Evolutionary conservation across 2,797 vertebrate species (phyloP), one percentile per base, ranked within the genome.

Genomic region (Vespertilio murinus): DNA sequence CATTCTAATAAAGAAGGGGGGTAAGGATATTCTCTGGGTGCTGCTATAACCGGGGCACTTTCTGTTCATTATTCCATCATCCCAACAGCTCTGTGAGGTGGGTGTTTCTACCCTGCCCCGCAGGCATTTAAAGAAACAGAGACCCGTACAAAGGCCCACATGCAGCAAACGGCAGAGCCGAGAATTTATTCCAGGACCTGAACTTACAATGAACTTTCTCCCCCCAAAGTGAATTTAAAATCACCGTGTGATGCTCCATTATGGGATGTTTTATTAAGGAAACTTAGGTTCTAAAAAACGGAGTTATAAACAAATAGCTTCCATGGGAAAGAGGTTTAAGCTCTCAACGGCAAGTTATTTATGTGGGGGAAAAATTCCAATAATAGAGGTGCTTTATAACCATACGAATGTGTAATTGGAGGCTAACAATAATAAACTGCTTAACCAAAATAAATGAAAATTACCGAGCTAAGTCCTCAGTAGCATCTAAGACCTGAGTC

Each of bases 391-490:
- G 75, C 79, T 93, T 94, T 85, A 47, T 81, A 92, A 93, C 54
- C 11, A 49, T 13, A 20, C 13, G 23, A 92, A 49, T 52, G 25
- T 78, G 25, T 56, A 93, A 74, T 1, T 92, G 56, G 59, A 86
- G 35, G 35, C 64, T 93, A 90, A 92, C 86, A 94, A 86, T 69
- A 95, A 84, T 87, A 90, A 90, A 80, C 3, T 75, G 52, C 59
- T 87, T 92, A 74, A 80, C 91, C 17, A 75, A 92, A 95, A 93
- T 61, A 93, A 88, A 88, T 52, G 64, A 91, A 90, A 92, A 81
- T 85, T 47, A 74, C 18, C 30, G 38, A 91, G 40, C 4, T 91
- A 65, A 91, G 47, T 79, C 23, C 54, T 74, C 33, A 93, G 80
- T 79, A 81, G 42, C 30, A 56, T 85, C 42, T 77, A 65, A 85